phyloP scores from a whole-genome alignment of 2,797 vertebrate species.

The Sebastes iracundus region DNA sequence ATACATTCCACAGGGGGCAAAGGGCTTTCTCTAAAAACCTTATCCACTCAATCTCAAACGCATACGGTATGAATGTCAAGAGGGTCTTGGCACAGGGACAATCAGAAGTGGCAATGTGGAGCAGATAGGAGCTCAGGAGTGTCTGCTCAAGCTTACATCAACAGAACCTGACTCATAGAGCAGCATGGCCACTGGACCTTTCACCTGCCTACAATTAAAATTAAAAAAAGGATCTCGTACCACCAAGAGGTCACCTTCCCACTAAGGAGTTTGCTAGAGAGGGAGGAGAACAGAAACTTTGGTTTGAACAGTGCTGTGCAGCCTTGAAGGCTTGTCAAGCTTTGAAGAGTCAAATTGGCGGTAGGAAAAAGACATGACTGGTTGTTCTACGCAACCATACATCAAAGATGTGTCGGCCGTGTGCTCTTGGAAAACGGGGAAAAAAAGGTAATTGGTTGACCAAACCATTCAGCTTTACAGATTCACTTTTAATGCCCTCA shows the following conservation, averaged over 20 bases:
- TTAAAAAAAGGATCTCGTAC: background rate
- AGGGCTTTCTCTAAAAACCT: background rate
- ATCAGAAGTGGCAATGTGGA: background rate
- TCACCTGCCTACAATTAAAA: conserved; percentile 17
- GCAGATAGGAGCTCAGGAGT: background rate
- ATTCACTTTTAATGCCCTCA: no score
- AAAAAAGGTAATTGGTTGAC: no score
- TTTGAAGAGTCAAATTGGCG: background rate
- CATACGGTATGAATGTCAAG: conserved; percentile 1
- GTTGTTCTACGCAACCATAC: background rate
- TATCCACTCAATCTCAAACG: background rate
- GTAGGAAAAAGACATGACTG: background rate
- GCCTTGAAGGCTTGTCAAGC: background rate
- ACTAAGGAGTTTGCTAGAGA: background rate
- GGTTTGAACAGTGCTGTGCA: background rate
- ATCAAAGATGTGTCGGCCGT: background rate
- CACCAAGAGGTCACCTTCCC: background rate
- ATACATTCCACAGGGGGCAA: background rate
- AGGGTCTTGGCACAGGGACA: background rate
- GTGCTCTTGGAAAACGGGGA: background rate
- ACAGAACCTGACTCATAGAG: background rate
- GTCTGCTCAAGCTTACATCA: background rate
- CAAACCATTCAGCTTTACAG: no score
- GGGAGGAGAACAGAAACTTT: background rate
- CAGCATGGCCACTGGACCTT: background rate